A percentile compares a stretch with the other conserved stretches of the same genome.
These are phyloP conservation scores for Vanessa cardui DNA, from an alignment of 2,888 invertebrate species.

Conservation along the genomic window DNA sequence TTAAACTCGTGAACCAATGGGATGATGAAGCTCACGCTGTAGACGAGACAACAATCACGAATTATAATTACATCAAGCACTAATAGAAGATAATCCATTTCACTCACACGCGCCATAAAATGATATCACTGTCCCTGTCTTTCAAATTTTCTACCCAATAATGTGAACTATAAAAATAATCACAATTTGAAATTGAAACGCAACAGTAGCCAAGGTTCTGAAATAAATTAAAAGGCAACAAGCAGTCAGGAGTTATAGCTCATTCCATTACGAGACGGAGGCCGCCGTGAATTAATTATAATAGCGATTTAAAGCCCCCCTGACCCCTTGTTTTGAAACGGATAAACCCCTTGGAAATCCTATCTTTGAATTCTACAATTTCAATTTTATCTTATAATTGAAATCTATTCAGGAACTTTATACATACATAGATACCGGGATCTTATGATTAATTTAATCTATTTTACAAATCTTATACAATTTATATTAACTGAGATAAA, in stretches of 20 bases:
- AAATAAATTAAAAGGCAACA: conserved; percentile 59
- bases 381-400: neutral
- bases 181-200: conserved; percentile 28
- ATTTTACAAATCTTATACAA: too few relatives aligned
- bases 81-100: neutral
- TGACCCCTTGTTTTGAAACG: conserved; percentile 21
- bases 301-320: conserved; percentile 40
- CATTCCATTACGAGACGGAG: conserved; percentile 47
- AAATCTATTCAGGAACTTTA: neutral
- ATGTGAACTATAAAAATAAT: conserved; percentile 19
- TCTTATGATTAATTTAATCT: too few relatives aligned
- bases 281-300: conserved; percentile 45
- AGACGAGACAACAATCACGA: conserved; percentile 7
- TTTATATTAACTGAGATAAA: too few relatives aligned
- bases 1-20: conserved; percentile 16
- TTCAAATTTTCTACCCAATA: neutral
- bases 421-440: too few relatives aligned
- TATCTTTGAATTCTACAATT: neutral
- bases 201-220: conserved; percentile 33
- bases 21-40: conserved; percentile 5
- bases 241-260: conserved; percentile 49
- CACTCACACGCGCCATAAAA: neutral
- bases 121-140: neutral
- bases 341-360: conserved; percentile 16
- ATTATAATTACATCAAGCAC: neutral